Evolutionary conservation across 23 tunicate genomes (phyloP), one percentile per base, ranked within the genome.

Genomic region (Halocynthia aurantium): DNA sequence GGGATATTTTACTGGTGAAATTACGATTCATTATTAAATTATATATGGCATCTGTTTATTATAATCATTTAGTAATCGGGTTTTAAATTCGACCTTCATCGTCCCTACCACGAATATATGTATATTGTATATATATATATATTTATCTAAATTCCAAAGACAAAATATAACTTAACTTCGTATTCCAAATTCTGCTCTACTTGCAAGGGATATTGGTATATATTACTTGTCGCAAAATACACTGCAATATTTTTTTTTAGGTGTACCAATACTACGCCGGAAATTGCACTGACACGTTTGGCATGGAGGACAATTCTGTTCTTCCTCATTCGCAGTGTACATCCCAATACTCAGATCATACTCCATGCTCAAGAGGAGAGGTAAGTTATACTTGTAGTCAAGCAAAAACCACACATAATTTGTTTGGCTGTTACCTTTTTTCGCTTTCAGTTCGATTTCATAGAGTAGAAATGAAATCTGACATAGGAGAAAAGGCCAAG

Each of bases 281-380:
- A 57, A 81, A 86, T 52, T 86, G 93, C 82, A 57, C 51, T 51
- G 76, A 76, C 19, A 60, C 76, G 57, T 86, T 86, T 53, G 73
- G 82, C 6, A 69, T 86, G 78, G 67, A 75, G 15, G 93, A 81
- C 64, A 82, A 81, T 69, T 72, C 50, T 8, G 80, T 69, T 52
- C 78, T 81, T 17, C 70, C 70, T 8, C 75, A 54, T 7, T 75
- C 82, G 13, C n/a, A 51, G 51, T 86, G 93, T 54, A 86, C 93
- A 15, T 74, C 85, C 22, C 64, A 82, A 15, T 86, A 86, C 62
- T 86, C 93, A 6, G 73, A 70, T 55, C 74, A 82, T 7, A 7
- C 21, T 22, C 93, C 93, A 7, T 86, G 93, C 58, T 51, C 66
- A 18, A 72, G 73, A 58, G 93, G 93, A 52, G 93, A 86, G 78